Base-by-base conservation (phyloP, 2,113 vertebrate genomes). In the Merops nubicus region DNA sequence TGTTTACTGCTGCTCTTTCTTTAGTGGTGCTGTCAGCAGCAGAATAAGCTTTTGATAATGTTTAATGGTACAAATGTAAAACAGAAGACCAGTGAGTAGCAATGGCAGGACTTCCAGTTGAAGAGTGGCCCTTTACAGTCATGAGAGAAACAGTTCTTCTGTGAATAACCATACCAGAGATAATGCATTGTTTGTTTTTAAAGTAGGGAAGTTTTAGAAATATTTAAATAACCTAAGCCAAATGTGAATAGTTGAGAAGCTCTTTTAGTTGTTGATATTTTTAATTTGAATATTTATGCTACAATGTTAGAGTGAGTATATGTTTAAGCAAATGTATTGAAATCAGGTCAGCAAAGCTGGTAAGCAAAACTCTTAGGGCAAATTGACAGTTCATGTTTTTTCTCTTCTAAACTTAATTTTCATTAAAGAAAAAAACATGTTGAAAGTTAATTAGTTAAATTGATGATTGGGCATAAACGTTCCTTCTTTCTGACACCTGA, bases 381-480 rank as follows among this genome's bases (percentile, higher is more conserved):
- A 93, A 86, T 74, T 74, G 68, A 56, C 25, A 81, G n/a, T 93
- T 95, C 43, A 47, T 59, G 60, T 43, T 64, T 96, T 90, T 91
- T 88, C 26, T 80, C 38, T 94, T 96, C 72, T 78, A 90, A 88
- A 38, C 50, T n/a, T n/a, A n/a, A n/a, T n/a, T n/a, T n/a, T n/a
- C n/a, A n/a, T n/a, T n/a, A 82, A 59, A 36, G 89, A 88, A 92
- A 94, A 63, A 34, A 29, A 43, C 1, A 8, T 26, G 2, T 59
- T 92, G 79, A 64, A 92, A 88, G 23, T 95, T 93, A 96, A 89
- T 96, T 94, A 81, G 67, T 50, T 77, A 56, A 94, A 87, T 15
- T 89, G 79, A 86, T 96, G 93, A 90, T 51, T 77, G 16, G 12
- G 63, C 73, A 90, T 80, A 94, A 94, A 59, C 13, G 13, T 78